Percentiles rank a stretch among this genome's conserved stretches.
Evolutionary conservation across 1,140 invertebrate species (phyloP).

Genomic region (Ditylenchus dipsaci): DNA sequence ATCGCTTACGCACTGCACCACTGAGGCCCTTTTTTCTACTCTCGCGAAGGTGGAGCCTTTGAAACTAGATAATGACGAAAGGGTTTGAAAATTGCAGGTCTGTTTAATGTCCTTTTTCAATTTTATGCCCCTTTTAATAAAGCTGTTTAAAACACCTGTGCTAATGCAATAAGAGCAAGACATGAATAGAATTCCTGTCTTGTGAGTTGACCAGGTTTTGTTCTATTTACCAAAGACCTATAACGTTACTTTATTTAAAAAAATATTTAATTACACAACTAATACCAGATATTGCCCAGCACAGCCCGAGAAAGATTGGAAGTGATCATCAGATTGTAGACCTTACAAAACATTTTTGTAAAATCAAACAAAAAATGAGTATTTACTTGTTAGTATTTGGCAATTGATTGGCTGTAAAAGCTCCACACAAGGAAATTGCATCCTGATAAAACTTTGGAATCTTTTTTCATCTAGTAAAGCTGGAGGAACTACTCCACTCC

Average conservation of each 20-base stretch:
- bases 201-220: conserved; percentile 44
- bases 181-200: conserved; percentile 48
- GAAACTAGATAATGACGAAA: no score
- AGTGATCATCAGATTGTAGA: conserved; percentile 46
- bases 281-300: conserved; percentile 45
- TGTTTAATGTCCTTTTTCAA: no score
- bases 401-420: conserved; percentile 23
- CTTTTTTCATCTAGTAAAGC: conserved; percentile 42
- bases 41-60: no score
- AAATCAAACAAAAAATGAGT: not conserved
- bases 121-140: no score
- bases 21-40: no score
- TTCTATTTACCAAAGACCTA: no score
- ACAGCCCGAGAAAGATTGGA: conserved; percentile 32
- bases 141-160: conserved; percentile 35
- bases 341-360: conserved; percentile 10
- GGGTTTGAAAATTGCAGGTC: no score
- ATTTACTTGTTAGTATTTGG: conserved; percentile 36
- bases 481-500: conserved; percentile 44
- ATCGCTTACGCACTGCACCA: no score
- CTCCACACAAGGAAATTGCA: conserved; percentile 43
- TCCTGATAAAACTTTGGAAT: conserved; percentile 50
- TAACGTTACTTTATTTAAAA: no score
- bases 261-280: conserved; percentile 11
- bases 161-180: conserved; percentile 49